These are phyloP conservation scores for Oenanthe oenanthe DNA, from an alignment of 2,113 vertebrate species.

Conservation along the genomic window DNA sequence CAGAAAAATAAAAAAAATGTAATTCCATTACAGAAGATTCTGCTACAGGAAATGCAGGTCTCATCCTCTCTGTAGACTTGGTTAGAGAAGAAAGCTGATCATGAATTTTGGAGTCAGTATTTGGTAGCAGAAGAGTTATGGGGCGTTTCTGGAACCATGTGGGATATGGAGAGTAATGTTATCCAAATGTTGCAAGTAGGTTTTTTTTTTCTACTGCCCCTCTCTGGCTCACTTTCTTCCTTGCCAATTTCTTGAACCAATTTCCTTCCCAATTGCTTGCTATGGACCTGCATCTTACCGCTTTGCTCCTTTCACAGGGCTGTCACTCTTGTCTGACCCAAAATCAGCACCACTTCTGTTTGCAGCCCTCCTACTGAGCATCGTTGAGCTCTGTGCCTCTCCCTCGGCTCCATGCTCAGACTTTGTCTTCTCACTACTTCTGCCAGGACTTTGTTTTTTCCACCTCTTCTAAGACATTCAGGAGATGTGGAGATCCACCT, in stretches of 20 bases:
- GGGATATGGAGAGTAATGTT: background rate
- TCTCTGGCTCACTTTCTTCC: background rate
- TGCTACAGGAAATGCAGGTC: background rate
- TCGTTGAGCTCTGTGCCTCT: rapidly evolving
- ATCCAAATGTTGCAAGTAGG: background rate
- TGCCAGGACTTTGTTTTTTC: background rate
- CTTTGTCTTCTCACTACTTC: background rate
- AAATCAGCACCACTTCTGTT: background rate
- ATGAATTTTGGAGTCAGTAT: background rate
- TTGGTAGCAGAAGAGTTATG: background rate
- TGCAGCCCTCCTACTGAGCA: rapidly evolving
- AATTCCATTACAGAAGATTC: background rate
- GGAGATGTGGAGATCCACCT: background rate
- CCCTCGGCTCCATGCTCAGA: rapidly evolving
- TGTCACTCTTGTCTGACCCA: background rate
- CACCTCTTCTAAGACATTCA: background rate
- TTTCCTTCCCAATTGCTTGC: background rate
- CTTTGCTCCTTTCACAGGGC: background rate
- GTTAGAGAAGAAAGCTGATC: background rate
- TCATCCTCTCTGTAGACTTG: background rate
- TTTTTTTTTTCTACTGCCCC: background rate
- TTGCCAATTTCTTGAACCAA: background rate
- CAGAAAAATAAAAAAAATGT: background rate
- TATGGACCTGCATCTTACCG: background rate
- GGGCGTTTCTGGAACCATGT: background rate